Evolutionary conservation across 2,888 invertebrate genomes (phyloP), one percentile per base, ranked within the genome.

Genomic region (Thecocarcelia acutangulata): DNA sequence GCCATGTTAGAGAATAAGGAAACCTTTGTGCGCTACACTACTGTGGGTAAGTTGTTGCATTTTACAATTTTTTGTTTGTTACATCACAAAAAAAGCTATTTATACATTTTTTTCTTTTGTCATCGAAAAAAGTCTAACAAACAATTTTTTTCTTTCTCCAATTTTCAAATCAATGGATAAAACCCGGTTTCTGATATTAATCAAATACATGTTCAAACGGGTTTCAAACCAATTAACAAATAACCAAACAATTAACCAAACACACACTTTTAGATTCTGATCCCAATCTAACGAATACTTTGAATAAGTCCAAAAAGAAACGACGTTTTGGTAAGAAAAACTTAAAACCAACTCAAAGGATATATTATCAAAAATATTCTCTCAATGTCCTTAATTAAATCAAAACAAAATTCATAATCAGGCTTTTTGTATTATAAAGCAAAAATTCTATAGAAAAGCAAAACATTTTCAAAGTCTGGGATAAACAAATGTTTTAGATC

Each of bases 1-100:
- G 96, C 98, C 15, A 97, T 99, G 96, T 96, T 99, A 89, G 97
- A 98, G 87, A 97, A 98, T 88, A 98, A 97, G 90, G 97, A 97
- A 89, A 98, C 98, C 0, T 98, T 96, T 90, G 97, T 98, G 68
- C 94, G 97, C 84, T 98, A 97, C 90, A 98, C 97, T 44, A 98
- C 97, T 87, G 97, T 98, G 85, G 98, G 98, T 98, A 91, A 95
- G 96, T 90, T 81, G 9, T 37, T 21, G 5, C 13, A 24, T 8
- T 28, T 3, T 11, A 8, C 3, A 2, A 48, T 21, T 52, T 37
- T 42, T 15, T 11, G 63, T 44, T 33, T 40, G 15, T 33, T 0
- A 28, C n/a, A n/a, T n/a, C n/a, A n/a, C n/a, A 66, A 63, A 40
- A 21, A 2, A 24, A 17, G 46, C n/a, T n/a, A n/a, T 44, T 66